phyloP scores from a whole-genome alignment of 1,140 invertebrate genomes.

The Trichonephila clavipes region DNA sequence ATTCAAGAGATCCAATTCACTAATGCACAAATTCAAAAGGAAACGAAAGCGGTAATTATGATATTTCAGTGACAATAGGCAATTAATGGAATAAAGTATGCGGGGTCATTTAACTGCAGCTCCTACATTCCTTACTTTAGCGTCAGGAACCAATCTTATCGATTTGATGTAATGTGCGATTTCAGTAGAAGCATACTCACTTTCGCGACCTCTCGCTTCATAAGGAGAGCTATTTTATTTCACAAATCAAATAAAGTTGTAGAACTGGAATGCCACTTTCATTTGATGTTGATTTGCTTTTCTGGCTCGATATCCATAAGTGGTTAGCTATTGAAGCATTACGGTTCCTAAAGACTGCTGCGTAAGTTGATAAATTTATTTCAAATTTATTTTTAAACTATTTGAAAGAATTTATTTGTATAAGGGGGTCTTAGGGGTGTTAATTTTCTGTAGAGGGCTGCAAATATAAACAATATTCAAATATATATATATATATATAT shows the following conservation, averaged over 20 bases:
- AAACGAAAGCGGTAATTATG: conserved; percentile 46
- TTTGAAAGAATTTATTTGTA: too few species aligned
- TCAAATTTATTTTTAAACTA: too few species aligned
- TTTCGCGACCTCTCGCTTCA: neutral
- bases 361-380: too few species aligned
- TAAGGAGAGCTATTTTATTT: neutral
- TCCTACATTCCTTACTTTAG: conserved; percentile 14
- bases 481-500: too few species aligned
- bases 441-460: too few species aligned
- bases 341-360: too few species aligned
- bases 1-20: conserved; percentile 30
- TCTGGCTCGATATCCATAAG: too few species aligned
- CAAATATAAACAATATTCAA: too few species aligned
- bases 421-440: too few species aligned
- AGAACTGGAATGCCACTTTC: neutral
- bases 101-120: conserved; percentile 33
- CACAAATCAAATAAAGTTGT: neutral
- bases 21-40: conserved; percentile 43
- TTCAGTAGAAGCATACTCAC: neutral
- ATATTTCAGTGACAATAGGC: conserved; percentile 62
- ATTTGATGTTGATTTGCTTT: too few species aligned
- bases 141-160: neutral
- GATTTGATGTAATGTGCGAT: conserved; percentile 7
- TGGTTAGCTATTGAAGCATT: too few species aligned
- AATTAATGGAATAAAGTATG: conserved; percentile 65